Percentiles rank a stretch among this genome's conserved stretches.
Evolutionary conservation across 2,113 vertebrate species (phyloP).

Genomic region (Alosa alosa): DNA sequence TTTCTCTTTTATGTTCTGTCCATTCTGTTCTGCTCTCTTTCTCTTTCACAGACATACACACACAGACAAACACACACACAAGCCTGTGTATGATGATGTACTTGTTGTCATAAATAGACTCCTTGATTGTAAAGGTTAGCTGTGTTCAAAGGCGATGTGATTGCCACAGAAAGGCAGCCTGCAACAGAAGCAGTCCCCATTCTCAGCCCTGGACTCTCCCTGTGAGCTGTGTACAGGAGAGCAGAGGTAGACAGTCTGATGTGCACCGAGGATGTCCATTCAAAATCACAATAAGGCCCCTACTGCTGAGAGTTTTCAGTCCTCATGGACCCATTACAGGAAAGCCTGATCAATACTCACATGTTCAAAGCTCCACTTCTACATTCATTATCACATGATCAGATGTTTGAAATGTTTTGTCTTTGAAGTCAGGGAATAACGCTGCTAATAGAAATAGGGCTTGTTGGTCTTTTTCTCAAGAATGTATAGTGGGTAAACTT

Average conservation of each 20-base stretch:
- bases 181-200: neutral
- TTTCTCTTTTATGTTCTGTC: neutral
- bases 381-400: neutral
- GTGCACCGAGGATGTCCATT: slow-evolving; percentile 29
- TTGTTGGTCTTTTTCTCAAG: too few relatives aligned
- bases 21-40: neutral
- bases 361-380: neutral
- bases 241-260: neutral
- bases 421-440: too few relatives aligned
- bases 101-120: neutral
- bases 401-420: neutral
- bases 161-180: slow-evolving; percentile 6
- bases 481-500: too few relatives aligned
- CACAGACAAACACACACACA: neutral
- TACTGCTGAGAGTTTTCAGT: slow-evolving; percentile 31
- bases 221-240: slow-evolving; percentile 10
- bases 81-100: neutral
- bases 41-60: neutral
- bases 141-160: slow-evolving; percentile 4
- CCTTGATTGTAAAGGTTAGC: slow-evolving; percentile 15
- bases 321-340: slow-evolving; percentile 35
- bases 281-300: slow-evolving; percentile 30
- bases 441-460: too few relatives aligned
- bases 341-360: slow-evolving; percentile 16
- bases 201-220: neutral